Conservation (phyloP, 2,888 invertebrate species). For the Caenorhabditis sp. region DNA sequence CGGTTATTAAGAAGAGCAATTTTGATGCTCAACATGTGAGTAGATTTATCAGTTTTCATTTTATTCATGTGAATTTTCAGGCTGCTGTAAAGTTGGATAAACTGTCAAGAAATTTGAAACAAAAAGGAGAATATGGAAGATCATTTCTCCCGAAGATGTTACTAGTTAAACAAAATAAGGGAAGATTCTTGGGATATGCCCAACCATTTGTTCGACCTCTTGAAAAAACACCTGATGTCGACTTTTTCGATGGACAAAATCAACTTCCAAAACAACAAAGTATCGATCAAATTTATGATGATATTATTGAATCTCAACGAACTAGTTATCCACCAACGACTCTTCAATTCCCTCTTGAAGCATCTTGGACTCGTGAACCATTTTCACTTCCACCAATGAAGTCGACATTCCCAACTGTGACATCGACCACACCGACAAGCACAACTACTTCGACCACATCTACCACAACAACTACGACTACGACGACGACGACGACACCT, state of each 20-base stretch:
- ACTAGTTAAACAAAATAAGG: conserved; percentile 39
- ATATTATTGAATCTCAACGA: conserved; percentile 30
- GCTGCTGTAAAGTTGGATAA: conserved; percentile 26
- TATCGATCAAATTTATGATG: conserved; percentile 37
- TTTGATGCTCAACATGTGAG: conserved; percentile 33
- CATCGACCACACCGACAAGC: not conserved
- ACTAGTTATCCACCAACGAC: conserved; percentile 24
- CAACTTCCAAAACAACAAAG: not conserved
- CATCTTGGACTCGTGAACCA: conserved; percentile 35
- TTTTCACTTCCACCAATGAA: not conserved
- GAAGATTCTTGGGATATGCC: conserved; percentile 34
- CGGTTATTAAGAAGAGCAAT: conserved; percentile 19
- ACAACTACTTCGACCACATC: not conserved
- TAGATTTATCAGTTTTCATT: conserved; percentile 23
- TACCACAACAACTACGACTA: not conserved
- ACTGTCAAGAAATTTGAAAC: conserved; percentile 28
- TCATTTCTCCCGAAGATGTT: conserved; percentile 27
- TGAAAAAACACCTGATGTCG: not conserved
- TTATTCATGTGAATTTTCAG: conserved; percentile 30
- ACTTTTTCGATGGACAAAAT: not conserved
- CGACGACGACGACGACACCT: not conserved
- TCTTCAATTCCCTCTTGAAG: not conserved
- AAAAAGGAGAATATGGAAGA: conserved; percentile 31
- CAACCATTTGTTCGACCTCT: conserved; percentile 22
- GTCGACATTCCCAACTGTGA: not conserved